A percentile compares a stretch with the other conserved stretches of the same genome.
Conservation (phyloP, 2,797 vertebrate species). For the Glyptemys insculpta region DNA sequence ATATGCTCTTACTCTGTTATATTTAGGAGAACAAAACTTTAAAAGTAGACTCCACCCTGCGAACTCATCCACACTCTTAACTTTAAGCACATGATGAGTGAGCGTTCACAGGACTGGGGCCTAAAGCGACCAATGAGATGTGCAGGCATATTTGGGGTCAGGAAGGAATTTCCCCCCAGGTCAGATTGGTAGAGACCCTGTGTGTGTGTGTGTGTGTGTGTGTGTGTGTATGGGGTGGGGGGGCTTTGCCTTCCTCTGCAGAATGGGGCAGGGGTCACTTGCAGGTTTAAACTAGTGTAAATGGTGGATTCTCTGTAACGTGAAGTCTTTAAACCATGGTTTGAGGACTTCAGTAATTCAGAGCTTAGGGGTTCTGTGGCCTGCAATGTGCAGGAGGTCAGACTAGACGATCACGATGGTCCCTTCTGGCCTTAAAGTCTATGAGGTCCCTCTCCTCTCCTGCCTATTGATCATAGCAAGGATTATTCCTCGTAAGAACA, state of each 20-base stretch:
- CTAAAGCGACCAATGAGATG: neutral
- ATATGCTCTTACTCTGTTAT: neutral
- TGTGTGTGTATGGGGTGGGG: too few relatives aligned
- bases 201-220: too few relatives aligned
- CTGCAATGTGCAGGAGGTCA: neutral
- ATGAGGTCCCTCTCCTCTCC: neutral
- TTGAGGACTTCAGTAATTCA: neutral
- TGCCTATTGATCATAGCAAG: accelerated
- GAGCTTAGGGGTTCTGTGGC: neutral
- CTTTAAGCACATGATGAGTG: accelerated
- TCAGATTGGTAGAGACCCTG: neutral
- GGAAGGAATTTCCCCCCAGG: neutral
- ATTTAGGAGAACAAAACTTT: neutral
- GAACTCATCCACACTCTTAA: neutral
- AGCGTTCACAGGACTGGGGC: neutral
- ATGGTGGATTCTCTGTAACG: neutral
- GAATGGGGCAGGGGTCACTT: neutral
- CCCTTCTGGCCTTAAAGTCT: neutral
- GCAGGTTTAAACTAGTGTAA: neutral
- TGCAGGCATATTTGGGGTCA: neutral
- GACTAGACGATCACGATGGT: neutral
- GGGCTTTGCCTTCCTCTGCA: neutral
- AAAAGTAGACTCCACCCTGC: neutral
- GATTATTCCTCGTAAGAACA: neutral
- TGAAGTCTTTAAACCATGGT: neutral